Evolutionary conservation across 2,888 invertebrate species (phyloP), one percentile per base, ranked within the genome.

Genomic region (Pterobdella sp.): DNA sequence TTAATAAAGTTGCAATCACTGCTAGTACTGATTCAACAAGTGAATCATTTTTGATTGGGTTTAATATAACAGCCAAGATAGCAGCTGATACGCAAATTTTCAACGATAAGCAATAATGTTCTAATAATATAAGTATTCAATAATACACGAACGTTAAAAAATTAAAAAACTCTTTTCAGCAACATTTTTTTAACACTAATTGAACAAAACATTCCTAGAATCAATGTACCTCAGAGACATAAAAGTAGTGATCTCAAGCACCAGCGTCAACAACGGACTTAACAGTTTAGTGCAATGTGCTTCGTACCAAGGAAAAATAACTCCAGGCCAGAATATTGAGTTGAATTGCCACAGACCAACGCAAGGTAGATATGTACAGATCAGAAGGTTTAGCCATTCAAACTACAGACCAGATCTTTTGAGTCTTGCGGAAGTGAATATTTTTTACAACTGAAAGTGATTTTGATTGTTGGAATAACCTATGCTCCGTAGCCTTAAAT

Each of bases 1-100:
- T 71, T 34, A 52, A 35, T 49, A n/a, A 32, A 14, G 60, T 71
- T n/a, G 49, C 60, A 35, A 71, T 71, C 1, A 71, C 71, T 18
- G 32, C 52, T 2, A 31, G 52, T 34, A 10, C 22, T 22, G 52
- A 71, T 10, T 35, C 34, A 22, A n/a, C 7, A 35, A 71, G 63
- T 60, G 26, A 60, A 37, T 69, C 42, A 42, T 42, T 7, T 42
- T 42, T 42, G 42, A 42, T 42, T 42, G 18, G 42, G 18, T 42
- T 42, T 14, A 18, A 42, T 42, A 14, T 42, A 18, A 42, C 18
- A 14, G 7, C 7, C 7, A 18, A 7, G 7, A 42, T 14, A 42
- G 10, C 18, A 42, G 18, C 42, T 42, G 10, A n/a, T n/a, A n/a
- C n/a, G n/a, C n/a, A n/a, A n/a, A n/a, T n/a, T n/a, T n/a, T n/a